A percentile compares a stretch with the other conserved stretches of the same genome.
Conservation (phyloP, 2,888 invertebrate genomes). For the Drosophila stalkeri region DNA sequence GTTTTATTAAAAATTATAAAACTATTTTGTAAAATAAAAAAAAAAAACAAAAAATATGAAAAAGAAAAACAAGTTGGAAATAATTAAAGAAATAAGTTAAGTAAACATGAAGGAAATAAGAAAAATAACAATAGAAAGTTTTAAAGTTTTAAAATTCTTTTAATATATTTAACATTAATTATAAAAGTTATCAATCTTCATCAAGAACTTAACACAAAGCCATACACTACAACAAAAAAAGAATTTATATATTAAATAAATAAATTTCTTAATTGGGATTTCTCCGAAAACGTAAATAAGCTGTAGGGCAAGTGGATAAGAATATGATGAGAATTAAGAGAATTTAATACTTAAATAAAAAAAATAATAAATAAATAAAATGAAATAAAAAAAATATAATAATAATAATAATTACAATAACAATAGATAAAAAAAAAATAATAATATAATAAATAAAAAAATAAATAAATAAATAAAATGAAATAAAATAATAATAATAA, state of each 20-base stretch:
- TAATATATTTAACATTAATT: constrained; percentile 12
- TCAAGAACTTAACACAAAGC: not conserved
- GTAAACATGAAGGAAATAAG: not conserved
- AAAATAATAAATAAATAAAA: too few species aligned
- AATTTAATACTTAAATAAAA: too few species aligned
- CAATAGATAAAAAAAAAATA: too few species aligned
- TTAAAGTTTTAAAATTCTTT: constrained; percentile 2
- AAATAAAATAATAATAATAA: too few species aligned
- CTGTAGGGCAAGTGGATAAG: not conserved
- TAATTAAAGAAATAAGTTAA: not conserved
- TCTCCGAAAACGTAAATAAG: not conserved
- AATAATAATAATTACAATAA: too few species aligned
- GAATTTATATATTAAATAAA: not conserved
- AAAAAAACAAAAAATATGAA: not conserved
- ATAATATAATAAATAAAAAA: too few species aligned
- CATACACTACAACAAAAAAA: constrained; percentile 12
- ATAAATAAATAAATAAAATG: too few species aligned
- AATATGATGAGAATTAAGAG: not conserved
- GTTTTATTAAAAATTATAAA: constrained; percentile 20
- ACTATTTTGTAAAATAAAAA: not conserved
- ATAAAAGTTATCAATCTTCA: constrained; percentile 13
- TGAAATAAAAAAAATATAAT: too few species aligned
- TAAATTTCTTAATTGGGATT: not conserved
- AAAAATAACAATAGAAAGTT: constrained; percentile 10
- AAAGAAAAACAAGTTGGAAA: not conserved